These are phyloP conservation scores for Echinarachnius parma DNA, from an alignment of 53 echinoderm and acorn worm species.

Conservation along the genomic window DNA sequence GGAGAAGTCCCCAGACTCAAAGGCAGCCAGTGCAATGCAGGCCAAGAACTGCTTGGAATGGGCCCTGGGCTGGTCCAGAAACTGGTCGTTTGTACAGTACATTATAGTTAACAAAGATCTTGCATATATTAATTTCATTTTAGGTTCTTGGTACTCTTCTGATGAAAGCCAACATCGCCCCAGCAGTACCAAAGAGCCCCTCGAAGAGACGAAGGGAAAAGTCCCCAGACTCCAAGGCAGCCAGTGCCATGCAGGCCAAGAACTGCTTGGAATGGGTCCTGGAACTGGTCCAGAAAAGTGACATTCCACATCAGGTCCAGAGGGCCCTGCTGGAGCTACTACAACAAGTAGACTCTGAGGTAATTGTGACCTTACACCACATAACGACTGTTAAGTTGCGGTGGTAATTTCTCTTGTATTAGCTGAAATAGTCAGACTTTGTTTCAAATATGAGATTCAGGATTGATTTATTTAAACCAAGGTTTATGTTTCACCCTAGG, in stretches of 20 bases:
- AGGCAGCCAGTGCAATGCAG: slow-evolving; percentile 1
- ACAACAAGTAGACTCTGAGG: slow-evolving; percentile 60
- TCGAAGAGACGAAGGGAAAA: not conserved
- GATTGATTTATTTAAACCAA: no score
- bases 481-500: no score
- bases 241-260: slow-evolving; percentile 32
- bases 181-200: slow-evolving; percentile 35
- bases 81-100: no score
- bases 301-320: slow-evolving; percentile 50
- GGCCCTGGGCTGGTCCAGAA: slow-evolving; percentile 44
- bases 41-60: slow-evolving; percentile 59
- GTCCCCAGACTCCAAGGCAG: not conserved
- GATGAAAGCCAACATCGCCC: not conserved
- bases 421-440: no score
- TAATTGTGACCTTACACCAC: no score
- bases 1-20: not conserved
- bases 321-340: slow-evolving; percentile 52
- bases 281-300: slow-evolving; percentile 22
- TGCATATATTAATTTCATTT: no score
- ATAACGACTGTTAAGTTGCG: no score
- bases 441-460: no score
- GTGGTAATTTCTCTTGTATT: no score
- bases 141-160: slow-evolving; percentile 3
- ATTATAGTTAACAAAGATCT: slow-evolving; percentile 39
- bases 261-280: slow-evolving; percentile 59